Conservation (phyloP, 2,113 vertebrate genomes). For the Strix aluco region DNA sequence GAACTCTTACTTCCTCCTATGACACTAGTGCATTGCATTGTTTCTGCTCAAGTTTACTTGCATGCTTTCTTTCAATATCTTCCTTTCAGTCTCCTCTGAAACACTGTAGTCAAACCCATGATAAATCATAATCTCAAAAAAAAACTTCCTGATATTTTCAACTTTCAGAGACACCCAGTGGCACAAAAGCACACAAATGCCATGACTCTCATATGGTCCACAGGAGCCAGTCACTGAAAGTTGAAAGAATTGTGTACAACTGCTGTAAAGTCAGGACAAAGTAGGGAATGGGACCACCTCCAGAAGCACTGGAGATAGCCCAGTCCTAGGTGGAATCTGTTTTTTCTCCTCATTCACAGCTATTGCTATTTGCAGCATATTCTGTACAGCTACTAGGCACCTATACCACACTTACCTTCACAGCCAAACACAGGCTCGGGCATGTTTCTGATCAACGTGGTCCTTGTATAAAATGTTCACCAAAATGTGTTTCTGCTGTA, state of each 20-base stretch:
- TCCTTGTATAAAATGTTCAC: background rate
- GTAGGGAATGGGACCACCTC: background rate
- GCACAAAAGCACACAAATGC: background rate
- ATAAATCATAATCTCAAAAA: background rate
- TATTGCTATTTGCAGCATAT: background rate
- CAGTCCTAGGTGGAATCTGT: background rate
- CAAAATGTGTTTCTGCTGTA: background rate
- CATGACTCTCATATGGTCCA: accelerated
- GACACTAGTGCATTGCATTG: background rate
- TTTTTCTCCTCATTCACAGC: background rate
- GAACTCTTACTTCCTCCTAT: background rate
- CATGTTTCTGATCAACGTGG: accelerated
- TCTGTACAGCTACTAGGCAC: background rate
- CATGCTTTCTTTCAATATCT: background rate
- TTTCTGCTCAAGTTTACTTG: background rate
- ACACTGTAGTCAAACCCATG: background rate
- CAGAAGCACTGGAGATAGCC: background rate
- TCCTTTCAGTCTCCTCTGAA: background rate
- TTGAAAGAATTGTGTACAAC: background rate
- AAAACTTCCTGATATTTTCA: background rate
- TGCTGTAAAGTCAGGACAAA: background rate
- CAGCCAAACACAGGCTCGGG: background rate
- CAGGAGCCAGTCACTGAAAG: background rate
- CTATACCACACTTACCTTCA: background rate
- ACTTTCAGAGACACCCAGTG: background rate